phyloP scores from a whole-genome alignment of 2,888 invertebrate genomes.

The Cenopis cana region DNA sequence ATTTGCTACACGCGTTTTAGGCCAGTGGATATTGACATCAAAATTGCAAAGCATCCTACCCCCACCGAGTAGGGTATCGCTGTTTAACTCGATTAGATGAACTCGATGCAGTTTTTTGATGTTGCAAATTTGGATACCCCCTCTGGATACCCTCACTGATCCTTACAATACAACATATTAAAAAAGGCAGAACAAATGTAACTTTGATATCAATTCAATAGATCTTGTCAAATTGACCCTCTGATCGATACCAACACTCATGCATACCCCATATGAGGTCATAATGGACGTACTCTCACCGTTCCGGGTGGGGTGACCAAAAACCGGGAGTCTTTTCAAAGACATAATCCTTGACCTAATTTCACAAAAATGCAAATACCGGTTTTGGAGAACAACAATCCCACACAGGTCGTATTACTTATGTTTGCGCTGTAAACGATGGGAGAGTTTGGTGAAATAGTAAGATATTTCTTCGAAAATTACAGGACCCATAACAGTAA shows the following conservation, averaged over 20 bases:
- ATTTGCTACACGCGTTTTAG: neutral
- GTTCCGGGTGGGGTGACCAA: constrained; percentile 70
- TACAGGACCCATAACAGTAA: neutral
- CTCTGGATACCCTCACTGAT: too few species aligned
- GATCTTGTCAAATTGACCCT: neutral
- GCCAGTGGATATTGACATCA: too few species aligned
- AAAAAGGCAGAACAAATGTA: neutral
- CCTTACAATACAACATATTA: too few species aligned
- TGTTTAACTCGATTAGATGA: too few species aligned
- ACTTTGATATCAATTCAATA: neutral
- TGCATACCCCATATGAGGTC: constrained; percentile 21
- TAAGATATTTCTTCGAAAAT: neutral
- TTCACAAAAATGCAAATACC: constrained; percentile 54
- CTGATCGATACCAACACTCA: neutral
- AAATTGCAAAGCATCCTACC: too few species aligned
- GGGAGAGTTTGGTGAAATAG: constrained; percentile 17
- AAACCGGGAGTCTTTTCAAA: constrained; percentile 59
- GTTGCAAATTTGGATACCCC: too few species aligned
- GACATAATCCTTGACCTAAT: constrained; percentile 72
- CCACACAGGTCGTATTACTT: constrained; percentile 74
- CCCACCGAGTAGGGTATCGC: too few species aligned
- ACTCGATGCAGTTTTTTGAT: too few species aligned
- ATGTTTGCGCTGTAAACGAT: constrained; percentile 50
- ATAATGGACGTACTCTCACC: constrained; percentile 28
- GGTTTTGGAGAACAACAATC: constrained; percentile 53